Conservation (phyloP, 1,140 invertebrate species). For the Procambarus virginalis region DNA sequence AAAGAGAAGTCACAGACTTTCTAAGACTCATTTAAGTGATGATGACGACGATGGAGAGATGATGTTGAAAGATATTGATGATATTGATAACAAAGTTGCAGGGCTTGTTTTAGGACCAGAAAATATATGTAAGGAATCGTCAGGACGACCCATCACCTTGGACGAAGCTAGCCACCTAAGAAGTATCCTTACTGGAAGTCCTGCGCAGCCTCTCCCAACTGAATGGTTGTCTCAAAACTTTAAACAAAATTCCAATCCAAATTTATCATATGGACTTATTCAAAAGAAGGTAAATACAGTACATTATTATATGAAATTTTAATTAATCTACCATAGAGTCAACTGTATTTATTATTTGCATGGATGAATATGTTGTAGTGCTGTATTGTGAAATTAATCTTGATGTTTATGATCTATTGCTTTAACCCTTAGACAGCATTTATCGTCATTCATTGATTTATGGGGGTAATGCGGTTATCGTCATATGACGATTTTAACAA, state of each 20-base stretch:
- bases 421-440: too few species aligned
- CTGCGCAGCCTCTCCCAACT: constrained; percentile 73
- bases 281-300: constrained; percentile 74
- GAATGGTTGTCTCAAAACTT: constrained; percentile 76
- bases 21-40: constrained; percentile 51
- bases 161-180: constrained; percentile 64
- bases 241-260: constrained; percentile 74
- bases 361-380: too few species aligned
- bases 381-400: too few species aligned
- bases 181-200: constrained; percentile 73
- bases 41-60: constrained; percentile 65
- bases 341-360: too few species aligned
- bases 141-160: constrained; percentile 66
- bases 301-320: not conserved
- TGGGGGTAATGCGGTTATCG: too few species aligned
- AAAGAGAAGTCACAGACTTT: constrained; percentile 44
- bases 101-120: constrained; percentile 65
- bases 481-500: too few species aligned
- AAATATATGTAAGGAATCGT: constrained; percentile 34
- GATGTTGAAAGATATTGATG: constrained; percentile 67
- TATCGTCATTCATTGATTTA: too few species aligned
- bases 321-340: not conserved
- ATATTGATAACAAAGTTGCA: constrained; percentile 65
- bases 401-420: too few species aligned
- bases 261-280: constrained; percentile 75